Conservation (phyloP, 2,113 vertebrate species). For the Gobio gobio region DNA sequence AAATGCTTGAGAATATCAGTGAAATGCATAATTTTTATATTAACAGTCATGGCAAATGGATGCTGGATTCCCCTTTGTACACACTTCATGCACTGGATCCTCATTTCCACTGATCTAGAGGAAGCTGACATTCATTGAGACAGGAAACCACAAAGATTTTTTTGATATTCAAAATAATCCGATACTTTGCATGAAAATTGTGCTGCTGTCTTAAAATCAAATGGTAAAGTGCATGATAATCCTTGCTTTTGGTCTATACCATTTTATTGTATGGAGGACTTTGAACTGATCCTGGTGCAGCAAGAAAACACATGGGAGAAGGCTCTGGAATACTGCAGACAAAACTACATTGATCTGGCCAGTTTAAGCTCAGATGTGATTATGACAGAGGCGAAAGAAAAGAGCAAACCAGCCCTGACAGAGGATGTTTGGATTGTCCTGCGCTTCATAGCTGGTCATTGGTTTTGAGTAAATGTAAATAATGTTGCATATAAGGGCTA, state of each 20-base stretch:
- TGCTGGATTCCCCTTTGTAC: not conserved
- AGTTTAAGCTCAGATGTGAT: not conserved
- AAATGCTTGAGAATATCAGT: not conserved
- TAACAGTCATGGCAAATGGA: not conserved
- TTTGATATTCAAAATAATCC: not conserved
- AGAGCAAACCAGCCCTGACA: not conserved
- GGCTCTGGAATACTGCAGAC: slow-evolving; percentile 29
- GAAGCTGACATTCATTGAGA: not conserved
- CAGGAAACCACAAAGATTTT: not conserved
- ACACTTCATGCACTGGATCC: not conserved
- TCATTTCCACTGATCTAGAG: not conserved
- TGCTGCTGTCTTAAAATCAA: not conserved
- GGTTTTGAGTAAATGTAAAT: slow-evolving; percentile 24
- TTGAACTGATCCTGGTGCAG: slow-evolving; percentile 11
- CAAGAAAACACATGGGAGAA: slow-evolving; percentile 7
- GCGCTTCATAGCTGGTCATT: not conserved
- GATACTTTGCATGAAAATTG: not conserved
- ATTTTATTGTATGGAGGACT: not conserved
- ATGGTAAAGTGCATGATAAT: too few relatives aligned
- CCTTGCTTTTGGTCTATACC: not conserved
- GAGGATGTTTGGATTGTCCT: slow-evolving; percentile 19
- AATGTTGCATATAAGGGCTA: not conserved
- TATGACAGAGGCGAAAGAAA: not conserved
- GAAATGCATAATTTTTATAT: not conserved
- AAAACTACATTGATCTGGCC: slow-evolving; percentile 1